Evolutionary conservation across 2,888 invertebrate species (phyloP).

Genomic region (Philereme transversata): DNA sequence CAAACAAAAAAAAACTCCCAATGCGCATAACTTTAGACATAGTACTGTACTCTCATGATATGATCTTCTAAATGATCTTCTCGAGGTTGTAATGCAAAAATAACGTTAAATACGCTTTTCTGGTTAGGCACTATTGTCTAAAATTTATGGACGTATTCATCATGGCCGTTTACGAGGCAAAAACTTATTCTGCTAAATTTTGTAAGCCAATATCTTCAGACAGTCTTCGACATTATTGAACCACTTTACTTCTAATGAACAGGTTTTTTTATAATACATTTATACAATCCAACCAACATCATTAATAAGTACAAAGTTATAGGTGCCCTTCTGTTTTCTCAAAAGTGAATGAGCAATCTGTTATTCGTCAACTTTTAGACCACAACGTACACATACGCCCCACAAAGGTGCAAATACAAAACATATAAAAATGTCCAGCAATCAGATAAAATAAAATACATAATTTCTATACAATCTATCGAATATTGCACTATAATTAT

Average conservation of each 20-base stretch:
- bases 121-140: neutral
- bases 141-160: constrained; percentile 6
- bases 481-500: constrained; percentile 20
- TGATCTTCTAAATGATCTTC: neutral
- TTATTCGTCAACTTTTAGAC: too few relatives aligned
- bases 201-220: neutral
- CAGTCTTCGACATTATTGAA: neutral
- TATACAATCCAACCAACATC: neutral
- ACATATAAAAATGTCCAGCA: neutral
- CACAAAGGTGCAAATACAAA: neutral
- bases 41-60: too few relatives aligned
- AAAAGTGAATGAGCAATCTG: too few relatives aligned
- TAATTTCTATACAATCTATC: constrained; percentile 9
- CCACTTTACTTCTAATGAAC: neutral
- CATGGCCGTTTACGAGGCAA: neutral
- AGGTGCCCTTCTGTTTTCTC: neutral
- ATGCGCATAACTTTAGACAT: too few relatives aligned
- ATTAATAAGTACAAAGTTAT: neutral
- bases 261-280: neutral
- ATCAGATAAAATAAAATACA: constrained; percentile 1
- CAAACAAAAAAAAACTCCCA: too few relatives aligned
- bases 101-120: neutral
- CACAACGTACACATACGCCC: neutral
- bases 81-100: neutral
- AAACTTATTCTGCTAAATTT: neutral